Evolutionary conservation across 1,140 invertebrate genomes (phyloP), one percentile per base, ranked within the genome.

Genomic region (Anoplolepis gracilipes): DNA sequence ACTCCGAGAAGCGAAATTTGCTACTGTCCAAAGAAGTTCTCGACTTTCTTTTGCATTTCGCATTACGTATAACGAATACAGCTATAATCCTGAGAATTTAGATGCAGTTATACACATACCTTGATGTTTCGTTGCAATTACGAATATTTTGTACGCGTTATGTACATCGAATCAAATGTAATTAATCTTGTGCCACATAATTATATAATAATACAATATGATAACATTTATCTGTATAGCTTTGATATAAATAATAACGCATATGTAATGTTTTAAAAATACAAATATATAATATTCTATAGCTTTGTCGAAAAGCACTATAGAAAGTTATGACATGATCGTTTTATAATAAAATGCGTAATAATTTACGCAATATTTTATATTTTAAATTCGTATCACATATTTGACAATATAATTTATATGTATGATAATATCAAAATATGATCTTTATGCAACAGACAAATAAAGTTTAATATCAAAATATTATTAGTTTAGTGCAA

Each of bases 1-100:
- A 53, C 75, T 69, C 61, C 64, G 69, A 61, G 61, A 85, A 81
- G 46, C 30, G 39, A 22, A 69, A 79, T 36, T 87, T 46, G 55
- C 57, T 61, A 57, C 39, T 39, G 53, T 70, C 57, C 25, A 75
- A 87, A 61, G 39, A 61, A 87, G 39, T 57, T 64, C 49, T 42
- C 75, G 30, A 22, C 22, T 28, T 42, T 5, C 62, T 28, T 46
- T 87, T 65, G 28, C 67, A n/a, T 25, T 30, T 11, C 22, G 13
- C 16, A 16, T 59, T 55, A 53, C 19, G 46, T 25, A 13, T n/a
- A 5, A 53, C 19, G 46, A 16, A 13, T n/a, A 5, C 16, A 8
- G 22, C 19, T 36, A 59, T 59, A 39, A 75, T 59, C 39, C 19
- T 1, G 1, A 57, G 11, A 73, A 73, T 73, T 36, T n/a, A 16